Evolutionary conservation across 2,888 invertebrate genomes (phyloP), one percentile per base, ranked within the genome.

Genomic region (Morpho achilles): DNA sequence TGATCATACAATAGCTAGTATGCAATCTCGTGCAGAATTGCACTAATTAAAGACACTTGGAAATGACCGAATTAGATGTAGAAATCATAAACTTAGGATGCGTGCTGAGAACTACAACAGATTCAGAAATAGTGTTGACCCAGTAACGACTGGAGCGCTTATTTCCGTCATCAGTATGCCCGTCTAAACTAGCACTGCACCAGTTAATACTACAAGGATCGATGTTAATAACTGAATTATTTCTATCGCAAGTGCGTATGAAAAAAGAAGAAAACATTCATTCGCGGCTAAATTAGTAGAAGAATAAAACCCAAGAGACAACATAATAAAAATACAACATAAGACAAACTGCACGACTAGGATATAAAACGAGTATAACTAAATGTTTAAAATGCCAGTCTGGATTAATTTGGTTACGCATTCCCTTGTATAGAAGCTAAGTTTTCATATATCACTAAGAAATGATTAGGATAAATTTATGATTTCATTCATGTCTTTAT

Each of bases 111-210:
- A 82, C 79, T 79, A 85, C 83, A 84, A 82, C 83, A 75, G 79
- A 74, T 77, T 79, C 83, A 80, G 82, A 86, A 90, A 90, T 89
- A 90, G 85, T 85, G 72, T 83, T 88, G 89, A 89, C 89, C 89
- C 82, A 90, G 75, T 87, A 83, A 85, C 82, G 82, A 77, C 87
- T 88, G 87, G 87, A 88, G 77, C 80, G 85, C 81, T 84, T 89
- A 89, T 89, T 87, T 89, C 89, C 87, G 89, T 86, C 88, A 86
- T 86, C 84, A 80, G 81, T 74, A 78, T 73, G 74, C 71, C 70
- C 47, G 77, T 69, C 73, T 73, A 72, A 67, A 72, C 72, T 67
- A 71, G 71, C 73, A 64, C 59, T 61, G 70, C 70, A 73, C 70
- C 67, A 68, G 69, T 66, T 69, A 70, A 65, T 66, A 73, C 68